phyloP scores from a whole-genome alignment of 2,888 invertebrate genomes.

The Argynnis bischoffii region DNA sequence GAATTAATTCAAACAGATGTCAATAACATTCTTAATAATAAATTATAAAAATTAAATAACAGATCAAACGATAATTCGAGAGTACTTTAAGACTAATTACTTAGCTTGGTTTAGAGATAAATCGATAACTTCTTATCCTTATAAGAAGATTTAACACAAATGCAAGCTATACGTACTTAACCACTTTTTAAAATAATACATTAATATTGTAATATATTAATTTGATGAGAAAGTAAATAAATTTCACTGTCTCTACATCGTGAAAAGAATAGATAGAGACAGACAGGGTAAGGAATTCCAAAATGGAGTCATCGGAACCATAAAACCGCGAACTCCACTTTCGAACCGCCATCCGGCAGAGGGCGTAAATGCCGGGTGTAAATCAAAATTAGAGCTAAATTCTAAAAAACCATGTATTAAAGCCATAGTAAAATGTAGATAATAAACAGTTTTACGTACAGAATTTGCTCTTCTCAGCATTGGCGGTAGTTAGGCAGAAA shows the following conservation, averaged over 20 bases:
- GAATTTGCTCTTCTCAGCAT: conserved; percentile 81
- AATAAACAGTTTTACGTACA: conserved; percentile 62
- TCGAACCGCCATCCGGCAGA: conserved; percentile 40
- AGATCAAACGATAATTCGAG: no score
- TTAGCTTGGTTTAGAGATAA: background rate
- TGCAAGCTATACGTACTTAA: background rate
- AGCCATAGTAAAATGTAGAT: background rate
- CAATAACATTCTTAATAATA: background rate
- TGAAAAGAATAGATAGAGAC: conserved; percentile 14
- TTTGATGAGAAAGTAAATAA: background rate
- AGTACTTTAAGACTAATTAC: background rate
- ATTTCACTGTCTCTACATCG: no score
- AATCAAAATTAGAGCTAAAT: conserved; percentile 5
- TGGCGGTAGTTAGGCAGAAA: conserved; percentile 56
- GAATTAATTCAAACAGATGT: no score
- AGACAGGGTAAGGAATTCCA: conserved; percentile 36
- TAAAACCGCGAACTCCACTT: conserved; percentile 45
- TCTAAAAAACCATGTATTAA: background rate
- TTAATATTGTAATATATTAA: background rate
- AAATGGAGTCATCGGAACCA: conserved; percentile 46
- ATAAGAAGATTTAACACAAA: conserved; percentile 8
- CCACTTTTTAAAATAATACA: background rate
- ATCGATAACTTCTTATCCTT: conserved; percentile 20
- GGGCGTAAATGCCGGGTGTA: conserved; percentile 41
- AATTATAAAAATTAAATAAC: background rate